Percentiles rank a stretch among this genome's conserved stretches.
Conservation (phyloP, 2,113 vertebrate species). For the Percopsis transmontana region DNA sequence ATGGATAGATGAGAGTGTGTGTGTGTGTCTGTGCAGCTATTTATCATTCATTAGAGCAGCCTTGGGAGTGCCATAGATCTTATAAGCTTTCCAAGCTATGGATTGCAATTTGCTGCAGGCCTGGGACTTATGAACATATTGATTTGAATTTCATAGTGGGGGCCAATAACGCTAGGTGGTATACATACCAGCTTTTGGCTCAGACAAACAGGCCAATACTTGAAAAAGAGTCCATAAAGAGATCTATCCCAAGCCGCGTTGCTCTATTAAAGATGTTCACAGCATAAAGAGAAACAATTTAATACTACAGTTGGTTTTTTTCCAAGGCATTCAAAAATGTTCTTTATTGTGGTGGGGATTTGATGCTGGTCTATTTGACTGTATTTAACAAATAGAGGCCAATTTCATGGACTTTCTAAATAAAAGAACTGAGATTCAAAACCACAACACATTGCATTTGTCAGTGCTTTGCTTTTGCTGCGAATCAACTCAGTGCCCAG, state of each 20-base stretch:
- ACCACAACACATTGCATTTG: too few relatives aligned
- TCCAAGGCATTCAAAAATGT: background rate
- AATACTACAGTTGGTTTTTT: background rate
- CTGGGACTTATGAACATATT: constrained; percentile 63
- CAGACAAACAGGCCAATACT: constrained; percentile 33
- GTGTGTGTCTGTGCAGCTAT: constrained; percentile 38
- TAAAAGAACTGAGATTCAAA: too few relatives aligned
- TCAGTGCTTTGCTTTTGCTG: too few relatives aligned
- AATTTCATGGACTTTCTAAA: too few relatives aligned
- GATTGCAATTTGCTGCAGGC: constrained; percentile 65
- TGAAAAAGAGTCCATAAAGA: constrained; percentile 32
- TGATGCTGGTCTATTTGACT: background rate
- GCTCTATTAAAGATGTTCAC: constrained; percentile 11
- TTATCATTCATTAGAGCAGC: constrained; percentile 59
- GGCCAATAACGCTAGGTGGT: constrained; percentile 43
- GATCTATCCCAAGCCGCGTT: constrained; percentile 42
- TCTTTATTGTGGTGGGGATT: background rate
- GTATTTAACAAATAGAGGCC: background rate
- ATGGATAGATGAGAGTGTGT: constrained; percentile 1
- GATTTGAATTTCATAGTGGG: constrained; percentile 67
- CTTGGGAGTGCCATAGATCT: constrained; percentile 43
- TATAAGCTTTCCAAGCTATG: constrained; percentile 43
- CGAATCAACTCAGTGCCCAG: too few relatives aligned
- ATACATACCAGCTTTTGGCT: constrained; percentile 46
- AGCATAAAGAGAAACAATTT: background rate